Conservation (phyloP, 2,888 invertebrate species). For the Drosophila conformis region DNA sequence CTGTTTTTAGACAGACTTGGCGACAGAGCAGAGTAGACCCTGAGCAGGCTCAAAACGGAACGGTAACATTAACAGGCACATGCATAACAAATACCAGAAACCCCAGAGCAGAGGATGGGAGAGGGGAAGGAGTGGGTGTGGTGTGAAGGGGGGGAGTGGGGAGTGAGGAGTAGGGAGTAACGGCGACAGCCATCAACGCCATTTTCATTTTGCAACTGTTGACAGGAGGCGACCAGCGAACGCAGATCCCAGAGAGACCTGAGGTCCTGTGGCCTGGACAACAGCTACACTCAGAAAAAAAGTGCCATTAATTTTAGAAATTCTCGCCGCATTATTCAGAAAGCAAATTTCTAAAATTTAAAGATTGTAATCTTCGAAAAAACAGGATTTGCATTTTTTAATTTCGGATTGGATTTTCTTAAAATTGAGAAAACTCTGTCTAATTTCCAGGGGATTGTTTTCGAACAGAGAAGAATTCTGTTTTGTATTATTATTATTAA, state of each 20-base stretch:
- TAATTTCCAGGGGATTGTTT: too few relatives aligned
- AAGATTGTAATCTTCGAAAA: too few relatives aligned
- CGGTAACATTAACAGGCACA: constrained; percentile 61
- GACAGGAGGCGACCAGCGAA: constrained; percentile 49
- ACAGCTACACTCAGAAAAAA: constrained; percentile 4
- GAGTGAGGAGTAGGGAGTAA: constrained; percentile 2
- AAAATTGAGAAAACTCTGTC: background rate
- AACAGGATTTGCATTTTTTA: too few relatives aligned
- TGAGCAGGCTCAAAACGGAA: constrained; percentile 38
- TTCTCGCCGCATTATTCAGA: background rate
- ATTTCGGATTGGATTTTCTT: too few relatives aligned
- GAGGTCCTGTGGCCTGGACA: constrained; percentile 18
- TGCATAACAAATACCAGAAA: constrained; percentile 66
- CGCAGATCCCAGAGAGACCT: constrained; percentile 7
- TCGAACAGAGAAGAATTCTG: too few relatives aligned
- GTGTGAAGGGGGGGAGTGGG: background rate
- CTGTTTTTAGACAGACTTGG: constrained; percentile 37
- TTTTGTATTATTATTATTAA: too few relatives aligned
- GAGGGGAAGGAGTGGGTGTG: background rate
- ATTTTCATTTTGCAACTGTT: constrained; percentile 74
- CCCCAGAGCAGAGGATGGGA: background rate
- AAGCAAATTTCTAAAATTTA: too few relatives aligned
- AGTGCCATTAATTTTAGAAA: background rate
- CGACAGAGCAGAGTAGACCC: constrained; percentile 21
- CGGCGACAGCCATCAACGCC: constrained; percentile 70